Evolutionary conservation across 64 coral and sea anemone genomes (phyloP), one percentile per base, ranked within the genome.

Genomic region (Actinia tenebrosa): DNA sequence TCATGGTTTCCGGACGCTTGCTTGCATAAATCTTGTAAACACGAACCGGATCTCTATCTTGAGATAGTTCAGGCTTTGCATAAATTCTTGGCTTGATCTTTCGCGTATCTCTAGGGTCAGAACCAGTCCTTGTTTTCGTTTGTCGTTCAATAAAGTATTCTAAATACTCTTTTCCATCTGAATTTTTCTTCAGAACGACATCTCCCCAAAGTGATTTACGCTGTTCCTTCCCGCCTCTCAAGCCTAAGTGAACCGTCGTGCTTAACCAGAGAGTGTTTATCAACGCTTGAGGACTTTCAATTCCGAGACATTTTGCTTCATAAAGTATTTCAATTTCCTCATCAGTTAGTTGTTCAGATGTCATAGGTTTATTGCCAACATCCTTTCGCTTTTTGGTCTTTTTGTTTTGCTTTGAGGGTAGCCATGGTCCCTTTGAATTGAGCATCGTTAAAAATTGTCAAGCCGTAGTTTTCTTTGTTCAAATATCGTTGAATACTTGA

Each of bases 51-150:
- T 92, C 58, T 87, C 77, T 52, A 46, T 91, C 77, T 22, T 25
- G 4, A 44, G 63, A 22, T 16, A 77, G 56, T 14, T 79, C 87
- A 66, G 56, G 56, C 7, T 68, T 87, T n/a, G 44, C 75, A 45
- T 87, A 91, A 46, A 91, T 91, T 64, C 16, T 66, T 60, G 84
- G 71, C 83, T 91, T 87, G 68, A 90, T 78, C 22, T 62, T 80
- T 61, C 64, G 20, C 2, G 83, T 71, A 60, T 90, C 83, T 42
- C 71, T n/a, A 37, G 88, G 80, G 20, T 89, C 88, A 89, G 88
- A 72, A 25, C 88, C 88, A 44, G 3, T 89, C 20, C 58, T 86
- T 66, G 89, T 91, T 26, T 91, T 91, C 19, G 59, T 91, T 91
- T 91, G 89, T 3, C 47, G 7, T 56, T 91, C 84, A 64, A 60